Conservation (phyloP, 2,113 vertebrate genomes). For the Burhinus oedicnemus region DNA sequence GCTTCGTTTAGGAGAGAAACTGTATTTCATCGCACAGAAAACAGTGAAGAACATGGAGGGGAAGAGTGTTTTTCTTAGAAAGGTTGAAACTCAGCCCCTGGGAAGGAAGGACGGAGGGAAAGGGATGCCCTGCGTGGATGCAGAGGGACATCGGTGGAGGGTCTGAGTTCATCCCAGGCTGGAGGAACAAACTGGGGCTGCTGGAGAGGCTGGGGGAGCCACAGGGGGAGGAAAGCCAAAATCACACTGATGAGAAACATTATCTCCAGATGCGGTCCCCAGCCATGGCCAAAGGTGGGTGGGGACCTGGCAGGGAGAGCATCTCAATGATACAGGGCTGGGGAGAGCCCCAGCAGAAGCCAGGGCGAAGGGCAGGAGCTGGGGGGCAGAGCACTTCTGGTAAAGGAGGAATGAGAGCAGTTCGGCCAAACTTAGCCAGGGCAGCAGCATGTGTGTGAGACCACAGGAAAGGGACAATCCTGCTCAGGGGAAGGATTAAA, state of each 20-base stretch:
- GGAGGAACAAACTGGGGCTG: neutral
- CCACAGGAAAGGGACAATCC: neutral
- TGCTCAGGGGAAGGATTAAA: neutral
- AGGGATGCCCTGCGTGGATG: rapidly evolving
- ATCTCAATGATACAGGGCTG: neutral
- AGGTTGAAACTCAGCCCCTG: neutral
- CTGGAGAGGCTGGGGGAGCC: neutral
- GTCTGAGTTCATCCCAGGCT: neutral
- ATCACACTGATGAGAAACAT: neutral
- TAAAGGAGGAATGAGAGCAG: neutral
- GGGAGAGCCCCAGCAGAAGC: neutral
- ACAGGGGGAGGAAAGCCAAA: neutral
- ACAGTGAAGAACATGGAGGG: neutral
- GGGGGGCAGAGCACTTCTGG: neutral
- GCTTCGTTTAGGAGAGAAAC: conserved; percentile 63
- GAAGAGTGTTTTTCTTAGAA: conserved; percentile 28
- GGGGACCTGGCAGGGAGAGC: neutral
- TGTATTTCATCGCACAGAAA: conserved; percentile 57
- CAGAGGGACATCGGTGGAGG: neutral
- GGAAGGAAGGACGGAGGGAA: neutral
- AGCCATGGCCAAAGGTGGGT: neutral
- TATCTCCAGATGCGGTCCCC: neutral
- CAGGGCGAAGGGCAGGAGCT: neutral
- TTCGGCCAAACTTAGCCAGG: neutral
- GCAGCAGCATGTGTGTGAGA: neutral